Evolutionary conservation across 2,113 vertebrate genomes (phyloP), one percentile per base, ranked within the genome.

Genomic region (Eolophus roseicapilla): DNA sequence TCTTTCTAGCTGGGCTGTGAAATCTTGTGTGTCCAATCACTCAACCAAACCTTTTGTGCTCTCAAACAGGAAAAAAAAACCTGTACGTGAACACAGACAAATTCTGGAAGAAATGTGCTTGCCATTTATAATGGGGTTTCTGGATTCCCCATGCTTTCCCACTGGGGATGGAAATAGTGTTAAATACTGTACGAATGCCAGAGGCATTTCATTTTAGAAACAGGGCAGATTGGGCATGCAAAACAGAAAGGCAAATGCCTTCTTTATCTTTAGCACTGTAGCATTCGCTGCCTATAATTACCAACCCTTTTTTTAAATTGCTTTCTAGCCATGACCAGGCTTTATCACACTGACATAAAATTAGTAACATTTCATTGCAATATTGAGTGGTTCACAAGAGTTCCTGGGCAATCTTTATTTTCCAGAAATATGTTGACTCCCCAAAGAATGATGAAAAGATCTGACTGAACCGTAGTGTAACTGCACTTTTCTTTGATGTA

Each of bases 401-500:
- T 44, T 71, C 24, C 18, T 25, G 19, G 47, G 60, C 23, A 90
- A 35, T 52, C n/a, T 84, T 69, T 77, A 41, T 82, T 78, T 49
- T 76, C 68, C 82, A 88, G 41, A 85, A 94, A 80, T 80, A 80
- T 23, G 20, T 41, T 57, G 27, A 65, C 49, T 95, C 93, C 41
- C 83, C 75, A 53, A 78, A 52, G 65, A 87, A 73, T 64, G 73
- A 93, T 82, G 81, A 94, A 92, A 93, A 82, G 69, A 76, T 60
- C 55, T 86, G 65, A 82, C 44, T 64, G n/a, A 24, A 81, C 29
- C 39, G 20, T 11, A 83, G 28, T 10, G 27, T 27, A 89, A 44
- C 65, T 88, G 62, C 77, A 79, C n/a, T 94, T 94, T 88, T 86
- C 93, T 93, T 91, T 96, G 86, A 96, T 88, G 60, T 87, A 69